Evolutionary conservation across 2,113 vertebrate species (phyloP).

Genomic region (Erythrocercus mccallii): DNA sequence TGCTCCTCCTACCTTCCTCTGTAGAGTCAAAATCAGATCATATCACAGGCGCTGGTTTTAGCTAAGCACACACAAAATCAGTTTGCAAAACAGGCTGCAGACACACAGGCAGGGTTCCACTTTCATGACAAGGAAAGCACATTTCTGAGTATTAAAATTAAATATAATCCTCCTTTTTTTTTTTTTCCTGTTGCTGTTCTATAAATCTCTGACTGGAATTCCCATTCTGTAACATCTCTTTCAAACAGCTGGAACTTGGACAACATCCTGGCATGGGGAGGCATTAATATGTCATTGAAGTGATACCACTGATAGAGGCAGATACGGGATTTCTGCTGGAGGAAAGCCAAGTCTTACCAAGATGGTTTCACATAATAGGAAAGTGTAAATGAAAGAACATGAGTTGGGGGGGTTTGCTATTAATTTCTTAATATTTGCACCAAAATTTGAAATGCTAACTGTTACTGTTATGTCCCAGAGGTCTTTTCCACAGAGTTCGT

Average conservation of each 20-base stretch:
- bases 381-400: neutral
- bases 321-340: constrained; percentile 9
- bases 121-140: constrained; percentile 56
- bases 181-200: neutral
- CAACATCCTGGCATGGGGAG: constrained; percentile 4
- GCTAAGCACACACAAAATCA: constrained; percentile 28
- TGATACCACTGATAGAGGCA: neutral
- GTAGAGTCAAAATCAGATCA: constrained; percentile 7
- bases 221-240: neutral
- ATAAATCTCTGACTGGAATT: constrained; percentile 29
- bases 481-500: constrained; percentile 18
- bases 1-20: constrained; percentile 16
- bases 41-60: neutral
- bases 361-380: neutral
- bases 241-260: constrained; percentile 22
- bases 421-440: constrained; percentile 29
- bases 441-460: constrained; percentile 1
- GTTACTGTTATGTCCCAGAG: constrained; percentile 26
- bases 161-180: neutral
- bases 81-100: neutral
- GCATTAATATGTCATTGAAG: neutral
- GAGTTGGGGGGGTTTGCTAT: neutral
- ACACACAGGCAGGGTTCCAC: neutral
- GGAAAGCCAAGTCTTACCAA: neutral
- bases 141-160: constrained; percentile 46